These are phyloP conservation scores for Hirudo medicinalis DNA, from an alignment of 1,140 invertebrate genomes.

Conservation along the genomic window DNA sequence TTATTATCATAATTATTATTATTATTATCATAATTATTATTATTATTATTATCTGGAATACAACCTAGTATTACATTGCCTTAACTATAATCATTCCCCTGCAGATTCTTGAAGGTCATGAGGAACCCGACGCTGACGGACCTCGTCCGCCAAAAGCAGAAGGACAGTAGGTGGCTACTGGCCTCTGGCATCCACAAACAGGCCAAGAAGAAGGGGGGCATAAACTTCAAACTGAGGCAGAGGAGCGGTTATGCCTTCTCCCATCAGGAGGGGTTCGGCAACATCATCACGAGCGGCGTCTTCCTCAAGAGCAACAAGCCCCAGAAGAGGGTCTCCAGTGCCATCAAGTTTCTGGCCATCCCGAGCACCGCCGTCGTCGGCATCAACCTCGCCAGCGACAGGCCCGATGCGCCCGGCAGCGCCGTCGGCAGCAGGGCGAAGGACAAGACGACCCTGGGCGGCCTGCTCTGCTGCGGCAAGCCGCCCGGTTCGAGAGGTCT, in stretches of 20 bases:
- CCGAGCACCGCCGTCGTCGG: neutral
- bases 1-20: too few species aligned
- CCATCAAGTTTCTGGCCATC: conserved; percentile 6
- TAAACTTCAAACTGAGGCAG: conserved; percentile 39
- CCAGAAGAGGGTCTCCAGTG: neutral
- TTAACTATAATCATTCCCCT: neutral
- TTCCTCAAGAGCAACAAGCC: neutral
- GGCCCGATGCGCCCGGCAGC: neutral
- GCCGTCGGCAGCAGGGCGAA: neutral
- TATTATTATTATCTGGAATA: too few species aligned
- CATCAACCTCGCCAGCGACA: neutral
- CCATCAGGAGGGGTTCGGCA: conserved; percentile 89
- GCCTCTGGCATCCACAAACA: conserved; percentile 42
- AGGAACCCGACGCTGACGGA: conserved; percentile 74
- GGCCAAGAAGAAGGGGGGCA: conserved; percentile 61
- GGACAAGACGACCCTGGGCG: neutral
- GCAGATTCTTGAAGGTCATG: conserved; percentile 31
- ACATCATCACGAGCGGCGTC: conserved; percentile 86
- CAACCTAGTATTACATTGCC: too few species aligned
- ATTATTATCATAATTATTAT: too few species aligned
- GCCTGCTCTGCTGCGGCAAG: neutral
- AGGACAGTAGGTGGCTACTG: conserved; percentile 50
- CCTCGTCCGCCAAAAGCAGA: conserved; percentile 69
- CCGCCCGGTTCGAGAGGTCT: neutral
- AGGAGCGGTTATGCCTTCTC: conserved; percentile 97